Evolutionary conservation across 2,888 invertebrate species (phyloP).

Genomic region (Agrenia bidenticulata): DNA sequence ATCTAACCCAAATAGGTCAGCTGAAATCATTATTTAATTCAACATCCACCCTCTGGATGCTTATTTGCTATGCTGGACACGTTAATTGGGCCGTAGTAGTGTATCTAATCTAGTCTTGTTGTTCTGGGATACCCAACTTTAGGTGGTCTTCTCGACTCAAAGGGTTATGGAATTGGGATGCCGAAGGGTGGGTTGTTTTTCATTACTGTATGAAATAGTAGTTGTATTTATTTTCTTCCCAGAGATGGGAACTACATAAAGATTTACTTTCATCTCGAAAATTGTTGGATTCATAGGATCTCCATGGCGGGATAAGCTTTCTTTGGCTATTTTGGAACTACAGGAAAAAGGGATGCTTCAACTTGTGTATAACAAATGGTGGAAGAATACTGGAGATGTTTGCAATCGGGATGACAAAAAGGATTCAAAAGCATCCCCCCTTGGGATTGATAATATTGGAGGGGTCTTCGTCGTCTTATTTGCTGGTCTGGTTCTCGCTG

Average conservation of each 20-base stretch:
- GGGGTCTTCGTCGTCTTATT: conserved; percentile 96
- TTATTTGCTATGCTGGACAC: conserved; percentile 1
- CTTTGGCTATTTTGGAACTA: conserved; percentile 87
- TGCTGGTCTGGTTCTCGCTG: conserved; percentile 85
- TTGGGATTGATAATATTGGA: conserved; percentile 86
- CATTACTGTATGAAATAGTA: neutral
- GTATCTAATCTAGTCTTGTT: conserved; percentile 4
- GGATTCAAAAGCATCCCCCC: conserved; percentile 87
- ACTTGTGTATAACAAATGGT: conserved; percentile 95
- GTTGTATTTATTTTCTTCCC: neutral
- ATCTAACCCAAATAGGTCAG: conserved; percentile 78
- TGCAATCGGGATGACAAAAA: conserved; percentile 85
- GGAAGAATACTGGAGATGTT: conserved; percentile 92
- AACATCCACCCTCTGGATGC: neutral
- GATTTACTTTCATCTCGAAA: neutral
- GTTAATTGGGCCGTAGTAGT: conserved; percentile 3
- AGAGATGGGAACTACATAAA: neutral
- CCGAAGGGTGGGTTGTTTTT: conserved; percentile 70
- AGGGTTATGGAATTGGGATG: conserved; percentile 96
- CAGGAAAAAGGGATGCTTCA: conserved; percentile 93
- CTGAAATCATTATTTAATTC: conserved; percentile 4
- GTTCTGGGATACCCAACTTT: neutral
- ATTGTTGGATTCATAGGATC: conserved; percentile 64
- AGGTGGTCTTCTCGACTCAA: conserved; percentile 65
- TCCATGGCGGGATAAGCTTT: conserved; percentile 94